Percentiles rank a stretch among this genome's conserved stretches.
These are phyloP conservation scores for Corythornis cristatus DNA, from an alignment of 2,113 vertebrate species.

Conservation along the genomic window DNA sequence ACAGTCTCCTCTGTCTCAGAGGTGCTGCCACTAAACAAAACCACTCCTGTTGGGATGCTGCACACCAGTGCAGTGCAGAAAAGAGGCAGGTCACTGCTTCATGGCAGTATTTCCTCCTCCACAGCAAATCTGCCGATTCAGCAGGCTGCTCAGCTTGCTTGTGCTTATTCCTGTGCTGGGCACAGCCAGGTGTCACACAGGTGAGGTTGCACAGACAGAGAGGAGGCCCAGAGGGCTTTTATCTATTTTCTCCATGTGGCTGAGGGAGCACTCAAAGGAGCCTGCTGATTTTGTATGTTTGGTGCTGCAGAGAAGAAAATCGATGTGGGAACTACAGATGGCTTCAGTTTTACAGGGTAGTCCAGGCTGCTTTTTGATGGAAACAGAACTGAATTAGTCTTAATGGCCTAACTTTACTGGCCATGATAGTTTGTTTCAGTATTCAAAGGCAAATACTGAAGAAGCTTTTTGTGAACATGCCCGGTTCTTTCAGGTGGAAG, in stretches of 20 bases:
- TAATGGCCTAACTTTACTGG: constrained; percentile 41
- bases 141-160: constrained; percentile 39
- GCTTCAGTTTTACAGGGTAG: constrained; percentile 28
- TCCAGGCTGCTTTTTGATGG: constrained; percentile 23
- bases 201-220: constrained; percentile 34
- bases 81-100: constrained; percentile 37
- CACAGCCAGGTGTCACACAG: constrained; percentile 66
- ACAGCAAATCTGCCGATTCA: constrained; percentile 26
- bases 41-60: not conserved
- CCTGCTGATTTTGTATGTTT: constrained; percentile 63
- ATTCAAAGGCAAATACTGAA: constrained; percentile 49
- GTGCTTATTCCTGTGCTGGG: constrained; percentile 43
- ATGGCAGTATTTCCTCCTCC: constrained; percentile 25
- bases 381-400: constrained; percentile 46
- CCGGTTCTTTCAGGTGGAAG: not conserved
- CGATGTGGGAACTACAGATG: constrained; percentile 42
- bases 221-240: constrained; percentile 38
- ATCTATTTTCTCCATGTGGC: constrained; percentile 49
- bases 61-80: not conserved
- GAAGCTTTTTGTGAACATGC: constrained; percentile 21
- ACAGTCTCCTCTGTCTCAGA: not conserved
- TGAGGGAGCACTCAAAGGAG: constrained; percentile 34
- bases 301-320: constrained; percentile 26
- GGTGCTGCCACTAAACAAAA: not conserved
- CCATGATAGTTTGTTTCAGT: constrained; percentile 50